Percentiles rank a stretch among this genome's conserved stretches.
Conservation (phyloP, 1,140 invertebrate genomes). For the Nixonia krombeini region DNA sequence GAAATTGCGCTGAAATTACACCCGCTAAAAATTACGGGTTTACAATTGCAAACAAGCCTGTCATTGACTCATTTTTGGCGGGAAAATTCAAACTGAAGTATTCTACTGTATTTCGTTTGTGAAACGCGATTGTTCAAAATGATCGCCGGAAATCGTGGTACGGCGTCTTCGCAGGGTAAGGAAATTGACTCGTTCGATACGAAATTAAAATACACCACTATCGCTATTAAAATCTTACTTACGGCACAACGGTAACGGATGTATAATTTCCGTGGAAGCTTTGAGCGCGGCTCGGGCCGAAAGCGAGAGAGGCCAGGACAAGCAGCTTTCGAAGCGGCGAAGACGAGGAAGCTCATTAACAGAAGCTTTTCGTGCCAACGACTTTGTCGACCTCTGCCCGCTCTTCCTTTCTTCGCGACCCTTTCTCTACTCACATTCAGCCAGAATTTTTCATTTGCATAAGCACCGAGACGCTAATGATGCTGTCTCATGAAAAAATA, state of each 20-base stretch:
- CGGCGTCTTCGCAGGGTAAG: no score
- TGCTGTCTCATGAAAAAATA: slow-evolving; percentile 26
- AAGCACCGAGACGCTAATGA: slow-evolving; percentile 38
- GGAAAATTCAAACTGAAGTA: no score
- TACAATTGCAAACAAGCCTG: no score
- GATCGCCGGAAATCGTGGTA: no score
- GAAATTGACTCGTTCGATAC: slow-evolving; percentile 41
- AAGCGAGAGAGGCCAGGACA: slow-evolving; percentile 58
- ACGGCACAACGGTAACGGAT: slow-evolving; percentile 61
- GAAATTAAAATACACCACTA: slow-evolving; percentile 64
- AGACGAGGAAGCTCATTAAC: slow-evolving; percentile 72
- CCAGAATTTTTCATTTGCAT: slow-evolving; percentile 38
- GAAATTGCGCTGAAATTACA: no score
- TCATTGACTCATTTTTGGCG: no score
- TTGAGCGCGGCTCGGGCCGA: slow-evolving; percentile 57
- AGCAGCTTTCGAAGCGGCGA: slow-evolving; percentile 64
- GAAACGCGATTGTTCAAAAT: no score
- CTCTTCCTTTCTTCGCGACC: slow-evolving; percentile 12
- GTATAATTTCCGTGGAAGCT: slow-evolving; percentile 69
- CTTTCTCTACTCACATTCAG: neutral
- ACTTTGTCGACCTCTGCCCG: slow-evolving; percentile 20
- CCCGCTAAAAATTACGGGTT: no score
- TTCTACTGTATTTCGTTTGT: no score
- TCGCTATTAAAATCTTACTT: slow-evolving; percentile 61
- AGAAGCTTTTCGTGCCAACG: slow-evolving; percentile 64